phyloP scores from a whole-genome alignment of 37 sponge, comb jelly and placozoan genomes.

The Dysidea cf. avara region DNA sequence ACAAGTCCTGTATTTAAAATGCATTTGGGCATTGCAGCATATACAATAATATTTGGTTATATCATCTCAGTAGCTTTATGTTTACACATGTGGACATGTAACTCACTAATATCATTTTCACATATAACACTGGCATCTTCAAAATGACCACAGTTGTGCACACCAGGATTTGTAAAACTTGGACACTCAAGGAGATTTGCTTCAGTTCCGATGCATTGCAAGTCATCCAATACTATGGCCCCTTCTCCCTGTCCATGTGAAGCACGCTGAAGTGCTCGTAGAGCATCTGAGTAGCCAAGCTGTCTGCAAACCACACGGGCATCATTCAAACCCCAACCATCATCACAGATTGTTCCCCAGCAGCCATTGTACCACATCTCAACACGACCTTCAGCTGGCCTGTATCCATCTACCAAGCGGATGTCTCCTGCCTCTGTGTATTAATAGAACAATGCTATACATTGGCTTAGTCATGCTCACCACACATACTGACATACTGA shows the following conservation, averaged over 20 bases:
- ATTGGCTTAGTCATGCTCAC: too few species aligned
- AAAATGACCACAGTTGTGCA: slow-evolving; percentile 21
- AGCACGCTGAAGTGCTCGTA: background rate
- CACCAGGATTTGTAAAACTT: background rate
- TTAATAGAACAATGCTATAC: too few species aligned
- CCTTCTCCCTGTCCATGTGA: slow-evolving; percentile 5
- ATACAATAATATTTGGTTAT: too few species aligned
- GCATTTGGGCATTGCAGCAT: too few species aligned
- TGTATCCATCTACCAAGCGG: slow-evolving; percentile 15
- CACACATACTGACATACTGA: too few species aligned
- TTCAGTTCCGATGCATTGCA: slow-evolving; percentile 14
- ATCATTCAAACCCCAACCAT: slow-evolving; percentile 2
- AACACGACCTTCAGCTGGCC: slow-evolving; percentile 5
- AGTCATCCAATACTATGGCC: slow-evolving; percentile 10
- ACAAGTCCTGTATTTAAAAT: too few species aligned
- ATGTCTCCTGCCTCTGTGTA: too few species aligned
- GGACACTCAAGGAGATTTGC: slow-evolving; percentile 6
- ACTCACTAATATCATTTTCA: too few species aligned
- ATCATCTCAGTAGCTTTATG: too few species aligned
- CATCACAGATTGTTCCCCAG: slow-evolving; percentile 39
- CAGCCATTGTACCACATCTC: slow-evolving; percentile 12
- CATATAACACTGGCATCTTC: slow-evolving; percentile 7
- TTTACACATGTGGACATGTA: too few species aligned
- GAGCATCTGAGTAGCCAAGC: slow-evolving; percentile 7
- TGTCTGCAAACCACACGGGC: slow-evolving; percentile 16